Base-by-base conservation (phyloP, 2,797 vertebrate genomes). In the Strix occidentalis region DNA sequence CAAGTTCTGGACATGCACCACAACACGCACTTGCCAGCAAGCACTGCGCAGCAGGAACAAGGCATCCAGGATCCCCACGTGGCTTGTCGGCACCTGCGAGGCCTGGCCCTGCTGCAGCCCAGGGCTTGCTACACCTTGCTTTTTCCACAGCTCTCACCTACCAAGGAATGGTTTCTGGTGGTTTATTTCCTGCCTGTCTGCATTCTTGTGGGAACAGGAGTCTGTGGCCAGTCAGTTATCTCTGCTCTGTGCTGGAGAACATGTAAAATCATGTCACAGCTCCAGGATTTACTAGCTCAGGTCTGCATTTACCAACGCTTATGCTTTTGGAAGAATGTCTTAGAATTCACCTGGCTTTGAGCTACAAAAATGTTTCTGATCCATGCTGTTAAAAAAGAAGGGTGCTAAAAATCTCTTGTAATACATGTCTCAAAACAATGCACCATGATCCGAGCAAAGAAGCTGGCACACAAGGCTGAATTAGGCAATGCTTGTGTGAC, bases 1-100 rank as follows among this genome's bases (percentile, higher is more conserved):
- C 10, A 10, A 21, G 14, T 8, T 16, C 63, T 33, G 64, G 37
- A 5, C 18, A 24, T 0, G 1, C 11, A 25, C 26, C 4, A 23
- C n/a, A 26, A 29, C 26, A 8, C 9, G 1, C 0, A 0, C 23
- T 61, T 53, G n/a, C 41, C 57, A 61, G 69, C 0, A 1, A 12
- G 65, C 20, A 3, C 84, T 1, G 23, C 0, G 0, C 13, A 20
- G 28, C 0, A 20, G 28, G 50, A 69, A 7, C 21, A 12, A 10
- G n/a, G 46, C 24, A 11, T 9, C 58, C 0, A 0, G 16, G 29
- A 69, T 26, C 35, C 29, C 53, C 39, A 8, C 0, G 0, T 0
- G 11, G 56, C 45, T 45, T 5, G 23, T 3, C 57, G 43, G 71
- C 45, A 50, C 41, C 63, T 28, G 56, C 75, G 45, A 35, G 43